Conservation (phyloP, 2,113 vertebrate species). For the Cinclus mexicanus region DNA sequence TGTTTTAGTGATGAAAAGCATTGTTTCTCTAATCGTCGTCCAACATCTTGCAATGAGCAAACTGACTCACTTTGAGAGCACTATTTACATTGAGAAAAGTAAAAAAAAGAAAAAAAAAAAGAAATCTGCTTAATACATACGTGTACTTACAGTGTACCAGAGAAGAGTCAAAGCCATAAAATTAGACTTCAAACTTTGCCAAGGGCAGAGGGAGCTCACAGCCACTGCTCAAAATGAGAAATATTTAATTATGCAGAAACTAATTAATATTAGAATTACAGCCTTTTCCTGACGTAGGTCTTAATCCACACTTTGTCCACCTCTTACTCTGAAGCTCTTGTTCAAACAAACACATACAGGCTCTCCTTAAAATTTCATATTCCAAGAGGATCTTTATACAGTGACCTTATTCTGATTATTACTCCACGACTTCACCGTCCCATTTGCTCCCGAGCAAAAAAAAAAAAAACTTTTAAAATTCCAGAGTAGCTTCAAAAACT, state of each 20-base stretch:
- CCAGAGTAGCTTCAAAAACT: neutral
- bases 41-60: neutral
- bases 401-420: conserved; percentile 58
- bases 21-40: conserved; percentile 16
- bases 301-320: conserved; percentile 39
- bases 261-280: conserved; percentile 57
- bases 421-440: neutral
- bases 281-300: neutral
- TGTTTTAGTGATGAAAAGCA: neutral
- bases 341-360: conserved; percentile 38
- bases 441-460: neutral
- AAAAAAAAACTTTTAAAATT: conserved; percentile 45
- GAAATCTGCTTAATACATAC: neutral
- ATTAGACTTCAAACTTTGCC: conserved; percentile 19
- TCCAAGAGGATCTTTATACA: neutral
- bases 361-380: conserved; percentile 53
- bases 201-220: conserved; percentile 42
- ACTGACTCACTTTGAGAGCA: neutral
- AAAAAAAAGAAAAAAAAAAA: neutral
- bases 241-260: conserved; percentile 65
- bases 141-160: neutral
- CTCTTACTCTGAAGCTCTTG: conserved; percentile 19
- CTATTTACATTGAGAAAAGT: neutral
- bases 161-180: conserved; percentile 35
- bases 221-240: conserved; percentile 17